These are phyloP conservation scores for Cyanistes caeruleus DNA, from an alignment of 2,113 vertebrate genomes.

Conservation along the genomic window DNA sequence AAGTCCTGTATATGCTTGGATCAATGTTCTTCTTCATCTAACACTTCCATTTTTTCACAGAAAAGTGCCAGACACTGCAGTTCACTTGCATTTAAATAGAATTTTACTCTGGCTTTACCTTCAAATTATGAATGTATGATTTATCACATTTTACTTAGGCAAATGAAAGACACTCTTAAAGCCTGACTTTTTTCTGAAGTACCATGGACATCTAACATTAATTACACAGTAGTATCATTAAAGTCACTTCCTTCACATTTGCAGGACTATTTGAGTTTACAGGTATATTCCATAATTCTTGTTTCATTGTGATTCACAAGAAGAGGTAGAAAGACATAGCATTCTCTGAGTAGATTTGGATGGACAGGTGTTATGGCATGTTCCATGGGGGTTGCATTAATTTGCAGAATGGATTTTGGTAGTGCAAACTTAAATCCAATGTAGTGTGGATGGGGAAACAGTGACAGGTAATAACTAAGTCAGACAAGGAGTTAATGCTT, in stretches of 20 bases:
- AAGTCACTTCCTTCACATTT: background rate
- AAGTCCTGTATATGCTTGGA: background rate
- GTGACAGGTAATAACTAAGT: background rate
- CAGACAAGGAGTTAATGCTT: background rate
- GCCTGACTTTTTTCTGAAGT: background rate
- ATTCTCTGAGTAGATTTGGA: background rate
- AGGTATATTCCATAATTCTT: background rate
- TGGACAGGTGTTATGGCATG: background rate
- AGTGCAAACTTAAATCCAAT: background rate
- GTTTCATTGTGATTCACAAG: background rate
- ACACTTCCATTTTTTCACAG: background rate
- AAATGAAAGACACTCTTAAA: background rate
- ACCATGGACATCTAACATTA: background rate
- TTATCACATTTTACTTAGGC: background rate
- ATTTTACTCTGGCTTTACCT: background rate
- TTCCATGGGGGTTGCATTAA: background rate
- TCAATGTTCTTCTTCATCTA: background rate
- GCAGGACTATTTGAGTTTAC: background rate
- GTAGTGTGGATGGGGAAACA: background rate
- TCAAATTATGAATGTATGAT: background rate
- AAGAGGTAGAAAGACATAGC: background rate
- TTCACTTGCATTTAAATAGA: background rate
- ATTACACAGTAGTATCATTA: background rate
- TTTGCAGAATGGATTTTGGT: background rate
- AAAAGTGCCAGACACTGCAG: background rate